Conservation (phyloP, 2,888 invertebrate genomes). For the Eupeodes latifasciatus region DNA sequence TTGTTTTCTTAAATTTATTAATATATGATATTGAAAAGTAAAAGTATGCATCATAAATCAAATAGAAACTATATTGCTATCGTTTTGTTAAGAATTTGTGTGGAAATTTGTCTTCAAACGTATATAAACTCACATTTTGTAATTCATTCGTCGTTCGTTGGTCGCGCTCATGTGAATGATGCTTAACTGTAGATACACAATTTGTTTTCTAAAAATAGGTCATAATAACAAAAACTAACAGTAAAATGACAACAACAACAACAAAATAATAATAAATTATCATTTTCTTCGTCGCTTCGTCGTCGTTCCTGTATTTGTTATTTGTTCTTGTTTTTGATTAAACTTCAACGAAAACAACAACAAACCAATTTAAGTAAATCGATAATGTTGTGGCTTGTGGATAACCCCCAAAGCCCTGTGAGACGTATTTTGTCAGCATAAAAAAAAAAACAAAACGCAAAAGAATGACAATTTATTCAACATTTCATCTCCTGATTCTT, state of each 20-base stretch:
- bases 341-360: constrained; percentile 29
- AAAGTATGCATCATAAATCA: no score
- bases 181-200: neutral
- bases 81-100: no score
- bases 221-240: constrained; percentile 22
- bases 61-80: no score
- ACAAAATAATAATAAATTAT: constrained; percentile 42
- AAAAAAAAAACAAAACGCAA: neutral
- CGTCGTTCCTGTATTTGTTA: constrained; percentile 10
- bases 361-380: constrained; percentile 50
- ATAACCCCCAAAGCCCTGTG: constrained; percentile 27
- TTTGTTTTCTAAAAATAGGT: constrained; percentile 60
- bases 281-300: constrained; percentile 18
- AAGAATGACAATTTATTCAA: neutral
- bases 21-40: no score
- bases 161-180: no score
- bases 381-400: constrained; percentile 43
- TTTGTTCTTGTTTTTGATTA: neutral
- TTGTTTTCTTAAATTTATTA: no score
- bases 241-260: constrained; percentile 53
- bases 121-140: no score
- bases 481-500: neutral
- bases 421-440: neutral
- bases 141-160: no score
- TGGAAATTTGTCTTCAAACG: no score